Conservation (phyloP, 2,797 vertebrate genomes). For the Mus spretus region DNA sequence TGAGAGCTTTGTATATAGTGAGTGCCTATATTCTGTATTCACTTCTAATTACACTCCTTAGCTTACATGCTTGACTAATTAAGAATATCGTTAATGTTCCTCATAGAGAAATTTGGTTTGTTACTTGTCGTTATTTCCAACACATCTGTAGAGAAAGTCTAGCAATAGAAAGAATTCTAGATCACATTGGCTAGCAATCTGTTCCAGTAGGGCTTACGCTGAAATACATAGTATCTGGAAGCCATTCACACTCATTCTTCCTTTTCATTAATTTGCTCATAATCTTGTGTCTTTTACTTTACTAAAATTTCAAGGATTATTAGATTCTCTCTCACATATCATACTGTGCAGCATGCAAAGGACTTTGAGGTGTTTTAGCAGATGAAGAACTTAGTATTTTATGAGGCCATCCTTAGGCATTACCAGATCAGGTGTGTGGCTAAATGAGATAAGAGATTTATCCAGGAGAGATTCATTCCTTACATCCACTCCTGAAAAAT, state of each 20-base stretch:
- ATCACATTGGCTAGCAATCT: not conserved
- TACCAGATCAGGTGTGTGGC: not conserved
- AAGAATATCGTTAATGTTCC: not conserved
- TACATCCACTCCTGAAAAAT: not conserved
- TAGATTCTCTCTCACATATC: not conserved
- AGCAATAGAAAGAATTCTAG: not conserved
- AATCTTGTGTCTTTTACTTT: not conserved
- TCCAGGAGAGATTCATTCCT: not conserved
- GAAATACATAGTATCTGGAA: not conserved
- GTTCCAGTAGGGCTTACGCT: not conserved
- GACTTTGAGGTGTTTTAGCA: not conserved
- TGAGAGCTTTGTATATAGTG: not conserved
- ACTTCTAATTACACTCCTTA: not conserved
- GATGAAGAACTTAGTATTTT: not conserved
- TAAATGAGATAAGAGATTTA: not conserved
- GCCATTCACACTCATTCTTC: not conserved
- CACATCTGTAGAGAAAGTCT: not conserved
- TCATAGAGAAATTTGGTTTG: not conserved
- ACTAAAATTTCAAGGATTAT: not conserved
- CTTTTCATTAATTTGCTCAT: not conserved
- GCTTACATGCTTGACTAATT: not conserved
- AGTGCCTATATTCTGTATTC: not conserved
- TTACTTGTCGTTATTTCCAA: not conserved
- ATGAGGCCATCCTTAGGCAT: not conserved
- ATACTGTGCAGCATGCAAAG: not conserved